phyloP scores from a whole-genome alignment of 1,140 invertebrate genomes.

The Hesperophylax magnus region DNA sequence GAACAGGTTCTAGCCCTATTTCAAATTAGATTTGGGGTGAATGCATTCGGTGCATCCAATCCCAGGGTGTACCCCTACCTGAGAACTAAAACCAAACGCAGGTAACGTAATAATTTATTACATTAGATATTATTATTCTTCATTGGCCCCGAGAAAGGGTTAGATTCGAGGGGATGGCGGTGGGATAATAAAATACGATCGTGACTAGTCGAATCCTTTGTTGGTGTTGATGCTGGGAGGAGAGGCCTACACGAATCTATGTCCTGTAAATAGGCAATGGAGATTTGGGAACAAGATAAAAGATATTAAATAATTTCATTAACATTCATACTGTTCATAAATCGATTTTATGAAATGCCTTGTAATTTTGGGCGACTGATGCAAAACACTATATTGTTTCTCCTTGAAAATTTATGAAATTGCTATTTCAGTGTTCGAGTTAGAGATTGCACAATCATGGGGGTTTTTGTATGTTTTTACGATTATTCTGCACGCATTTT shows the following conservation, averaged over 20 bases:
- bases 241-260: neutral
- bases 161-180: neutral
- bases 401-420: too few species aligned
- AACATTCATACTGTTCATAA: too few species aligned
- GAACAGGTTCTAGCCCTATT: slow-evolving; percentile 43
- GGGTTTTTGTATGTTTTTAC: too few species aligned
- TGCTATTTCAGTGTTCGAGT: too few species aligned
- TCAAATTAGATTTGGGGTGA: slow-evolving; percentile 50
- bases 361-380: too few species aligned
- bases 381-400: too few species aligned
- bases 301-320: too few species aligned
- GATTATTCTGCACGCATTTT: too few species aligned
- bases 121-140: slow-evolving; percentile 19
- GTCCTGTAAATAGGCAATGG: too few species aligned
- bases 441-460: too few species aligned
- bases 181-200: slow-evolving; percentile 18
- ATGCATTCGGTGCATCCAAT: slow-evolving; percentile 47
- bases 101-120: slow-evolving; percentile 49
- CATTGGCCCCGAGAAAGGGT: neutral
- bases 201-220: slow-evolving; percentile 15
- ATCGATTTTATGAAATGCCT: too few species aligned
- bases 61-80: slow-evolving; percentile 12
- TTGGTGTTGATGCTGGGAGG: neutral
- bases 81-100: slow-evolving; percentile 34
- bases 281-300: too few species aligned